These are phyloP conservation scores for Meloidogyne floridensis DNA, from an alignment of 1,140 invertebrate genomes.

Conservation along the genomic window DNA sequence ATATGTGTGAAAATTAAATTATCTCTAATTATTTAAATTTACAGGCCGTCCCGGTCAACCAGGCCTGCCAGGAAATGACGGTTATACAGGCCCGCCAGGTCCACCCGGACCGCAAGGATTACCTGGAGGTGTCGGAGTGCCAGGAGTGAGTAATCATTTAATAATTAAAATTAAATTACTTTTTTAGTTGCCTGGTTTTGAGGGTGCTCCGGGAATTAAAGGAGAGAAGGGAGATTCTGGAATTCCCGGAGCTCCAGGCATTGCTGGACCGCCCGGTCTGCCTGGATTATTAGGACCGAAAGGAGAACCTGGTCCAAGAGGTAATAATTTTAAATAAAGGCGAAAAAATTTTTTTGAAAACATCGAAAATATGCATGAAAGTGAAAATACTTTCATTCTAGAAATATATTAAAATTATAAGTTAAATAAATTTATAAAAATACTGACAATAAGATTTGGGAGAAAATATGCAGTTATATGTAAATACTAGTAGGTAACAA, in stretches of 20 bases:
- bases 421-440: no score
- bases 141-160: background rate
- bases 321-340: background rate
- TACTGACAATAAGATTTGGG: no score
- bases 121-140: conserved; percentile 33
- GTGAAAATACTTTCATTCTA: no score
- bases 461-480: no score
- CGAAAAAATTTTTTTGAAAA: no score
- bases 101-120: conserved; percentile 60
- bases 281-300: conserved; percentile 56
- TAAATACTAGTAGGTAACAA: background rate
- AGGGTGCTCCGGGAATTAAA: conserved; percentile 58
- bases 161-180: conserved; percentile 12
- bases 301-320: conserved; percentile 55
- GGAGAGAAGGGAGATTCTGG: conserved; percentile 59
- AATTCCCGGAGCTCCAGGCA: conserved; percentile 55
- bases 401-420: no score
- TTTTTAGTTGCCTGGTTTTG: conserved; percentile 57
- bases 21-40: background rate
- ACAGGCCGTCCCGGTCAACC: conserved; percentile 51
- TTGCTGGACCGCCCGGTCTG: conserved; percentile 54
- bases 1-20: background rate
- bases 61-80: conserved; percentile 55
- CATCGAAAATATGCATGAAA: background rate
- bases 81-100: conserved; percentile 55